These are phyloP conservation scores for Allygus modestus DNA, from an alignment of 2,888 invertebrate genomes.

Conservation along the genomic window DNA sequence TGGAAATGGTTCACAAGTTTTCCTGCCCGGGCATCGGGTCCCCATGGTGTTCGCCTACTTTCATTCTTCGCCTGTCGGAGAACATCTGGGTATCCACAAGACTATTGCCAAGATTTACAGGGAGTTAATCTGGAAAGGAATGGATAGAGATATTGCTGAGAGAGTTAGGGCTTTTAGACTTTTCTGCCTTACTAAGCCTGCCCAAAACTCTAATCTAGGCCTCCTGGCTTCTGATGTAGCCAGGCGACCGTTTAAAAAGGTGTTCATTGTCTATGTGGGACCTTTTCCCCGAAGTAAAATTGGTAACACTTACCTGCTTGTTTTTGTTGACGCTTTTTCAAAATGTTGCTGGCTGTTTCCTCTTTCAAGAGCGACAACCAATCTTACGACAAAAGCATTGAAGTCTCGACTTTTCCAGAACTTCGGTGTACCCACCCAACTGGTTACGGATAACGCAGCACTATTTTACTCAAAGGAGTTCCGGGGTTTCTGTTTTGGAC, in stretches of 20 bases:
- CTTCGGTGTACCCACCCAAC: constrained; percentile 37
- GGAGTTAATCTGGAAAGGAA: constrained; percentile 11
- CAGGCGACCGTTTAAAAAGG: constrained; percentile 27
- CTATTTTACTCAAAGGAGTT: constrained; percentile 31
- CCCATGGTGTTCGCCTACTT: constrained; percentile 39
- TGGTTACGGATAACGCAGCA: constrained; percentile 50
- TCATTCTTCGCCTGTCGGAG: constrained; percentile 15
- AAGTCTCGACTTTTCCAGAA: neutral
- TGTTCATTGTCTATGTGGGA: constrained; percentile 40
- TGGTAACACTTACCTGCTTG: neutral
- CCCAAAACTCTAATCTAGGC: constrained; percentile 35
- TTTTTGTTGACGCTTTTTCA: neutral
- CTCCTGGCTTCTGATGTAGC: neutral
- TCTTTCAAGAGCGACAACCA: neutral
- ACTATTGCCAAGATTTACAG: constrained; percentile 11
- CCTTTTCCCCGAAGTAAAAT: constrained; percentile 17
- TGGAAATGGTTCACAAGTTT: neutral
- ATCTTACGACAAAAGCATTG: neutral
- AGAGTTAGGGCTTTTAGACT: neutral
- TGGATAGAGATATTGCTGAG: constrained; percentile 6
- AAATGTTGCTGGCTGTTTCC: neutral
- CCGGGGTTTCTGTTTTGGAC: constrained; percentile 24
- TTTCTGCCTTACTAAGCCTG: constrained; percentile 18
- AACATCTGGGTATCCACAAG: constrained; percentile 4
- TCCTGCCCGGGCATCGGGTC: constrained; percentile 13